phyloP scores from a whole-genome alignment of 2,888 invertebrate genomes.

The Spodoptera littoralis region DNA sequence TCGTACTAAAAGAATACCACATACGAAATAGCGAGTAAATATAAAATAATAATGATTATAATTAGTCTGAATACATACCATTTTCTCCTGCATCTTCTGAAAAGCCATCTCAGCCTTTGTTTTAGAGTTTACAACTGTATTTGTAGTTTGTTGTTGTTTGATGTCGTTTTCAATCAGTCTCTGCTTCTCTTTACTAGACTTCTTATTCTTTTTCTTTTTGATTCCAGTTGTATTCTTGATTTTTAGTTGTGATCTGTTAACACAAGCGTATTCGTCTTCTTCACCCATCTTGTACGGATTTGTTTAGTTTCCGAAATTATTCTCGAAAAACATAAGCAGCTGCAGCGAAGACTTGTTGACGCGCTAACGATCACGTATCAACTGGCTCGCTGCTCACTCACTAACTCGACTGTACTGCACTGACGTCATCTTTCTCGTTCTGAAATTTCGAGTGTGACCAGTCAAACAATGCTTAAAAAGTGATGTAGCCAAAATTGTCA shows the following conservation, averaged over 20 bases:
- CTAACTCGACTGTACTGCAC: no score
- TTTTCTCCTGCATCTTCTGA: slow-evolving; percentile 97
- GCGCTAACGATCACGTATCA: no score
- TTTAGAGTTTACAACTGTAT: slow-evolving; percentile 83
- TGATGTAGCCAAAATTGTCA: no score
- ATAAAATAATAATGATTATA: no score
- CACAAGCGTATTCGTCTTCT: slow-evolving; percentile 92
- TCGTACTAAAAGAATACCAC: no score
- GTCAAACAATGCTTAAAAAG: no score
- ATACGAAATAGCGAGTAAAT: no score
- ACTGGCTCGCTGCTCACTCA: no score
- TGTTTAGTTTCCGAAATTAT: no score
- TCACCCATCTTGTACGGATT: slow-evolving; percentile 73
- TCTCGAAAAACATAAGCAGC: neutral
- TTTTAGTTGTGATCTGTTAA: slow-evolving; percentile 92
- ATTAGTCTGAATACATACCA: slow-evolving; percentile 86
- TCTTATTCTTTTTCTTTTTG: slow-evolving; percentile 94
- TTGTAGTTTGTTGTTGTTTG: slow-evolving; percentile 64
- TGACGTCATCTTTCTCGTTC: no score
- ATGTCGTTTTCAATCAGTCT: slow-evolving; percentile 89
- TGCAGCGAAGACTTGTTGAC: no score
- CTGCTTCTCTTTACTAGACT: slow-evolving; percentile 89
- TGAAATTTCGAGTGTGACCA: no score
- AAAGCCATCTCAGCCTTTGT: slow-evolving; percentile 97
- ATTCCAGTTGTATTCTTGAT: slow-evolving; percentile 93